Evolutionary conservation across 2,888 invertebrate genomes (phyloP).

Genomic region (Dryobota labecula): DNA sequence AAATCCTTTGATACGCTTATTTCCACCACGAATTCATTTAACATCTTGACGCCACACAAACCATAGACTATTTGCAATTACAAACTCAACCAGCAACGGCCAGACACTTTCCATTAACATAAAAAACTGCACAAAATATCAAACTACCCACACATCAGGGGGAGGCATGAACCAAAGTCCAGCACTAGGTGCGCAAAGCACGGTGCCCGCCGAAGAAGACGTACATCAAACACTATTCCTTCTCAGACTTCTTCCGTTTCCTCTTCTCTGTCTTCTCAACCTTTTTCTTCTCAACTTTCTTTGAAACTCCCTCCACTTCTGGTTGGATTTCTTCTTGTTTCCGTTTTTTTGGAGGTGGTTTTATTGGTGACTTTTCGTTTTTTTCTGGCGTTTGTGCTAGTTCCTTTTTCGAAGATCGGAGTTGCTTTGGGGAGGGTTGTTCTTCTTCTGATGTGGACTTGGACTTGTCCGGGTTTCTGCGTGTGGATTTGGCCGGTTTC

Average conservation of each 20-base stretch:
- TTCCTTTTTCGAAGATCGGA: conserved; percentile 83
- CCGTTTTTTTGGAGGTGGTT: conserved; percentile 82
- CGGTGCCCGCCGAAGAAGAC: conserved; percentile 81
- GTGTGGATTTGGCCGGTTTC: conserved; percentile 36
- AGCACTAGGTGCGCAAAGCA: conserved; percentile 30
- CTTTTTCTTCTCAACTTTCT: conserved; percentile 77
- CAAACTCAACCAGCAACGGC: neutral
- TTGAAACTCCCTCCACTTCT: conserved; percentile 75
- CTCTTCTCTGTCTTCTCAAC: conserved; percentile 69
- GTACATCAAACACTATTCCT: conserved; percentile 87
- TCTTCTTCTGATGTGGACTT: conserved; percentile 73
- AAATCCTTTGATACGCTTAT: too few species aligned
- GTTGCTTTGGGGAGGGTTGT: conserved; percentile 78
- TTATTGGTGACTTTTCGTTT: conserved; percentile 72
- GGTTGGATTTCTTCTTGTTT: conserved; percentile 76
- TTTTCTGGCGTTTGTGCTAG: conserved; percentile 70
- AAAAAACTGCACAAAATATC: neutral
- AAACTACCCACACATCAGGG: conserved; percentile 47
- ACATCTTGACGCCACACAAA: neutral
- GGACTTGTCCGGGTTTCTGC: conserved; percentile 56
- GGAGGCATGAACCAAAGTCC: conserved; percentile 40
- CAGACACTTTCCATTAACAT: neutral
- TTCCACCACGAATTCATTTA: too few species aligned
- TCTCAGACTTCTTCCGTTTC: conserved; percentile 83
- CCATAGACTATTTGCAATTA: neutral